Conservation (phyloP, 2,888 invertebrate species). For the Eulithis prunata region DNA sequence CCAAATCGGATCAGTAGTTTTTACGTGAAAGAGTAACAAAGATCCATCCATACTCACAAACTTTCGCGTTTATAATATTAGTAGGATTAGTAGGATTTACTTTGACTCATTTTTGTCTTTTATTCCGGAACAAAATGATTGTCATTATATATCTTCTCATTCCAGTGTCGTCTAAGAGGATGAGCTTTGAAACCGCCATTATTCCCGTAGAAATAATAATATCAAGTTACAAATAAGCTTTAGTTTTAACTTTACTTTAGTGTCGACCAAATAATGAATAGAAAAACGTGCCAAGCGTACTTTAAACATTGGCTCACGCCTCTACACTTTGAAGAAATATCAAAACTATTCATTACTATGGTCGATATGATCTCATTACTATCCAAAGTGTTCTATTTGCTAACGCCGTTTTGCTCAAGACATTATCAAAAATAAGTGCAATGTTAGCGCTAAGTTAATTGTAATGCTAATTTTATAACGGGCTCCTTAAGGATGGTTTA, state of each 20-base stretch:
- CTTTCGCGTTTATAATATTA: too few relatives aligned
- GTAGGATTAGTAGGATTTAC: too few relatives aligned
- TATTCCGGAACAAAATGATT: too few relatives aligned
- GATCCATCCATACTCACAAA: too few relatives aligned
- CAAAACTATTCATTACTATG: conserved; percentile 6
- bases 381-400: conserved; percentile 28
- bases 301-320: not conserved
- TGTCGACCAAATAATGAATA: conserved; percentile 18
- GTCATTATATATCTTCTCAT: conserved; percentile 9
- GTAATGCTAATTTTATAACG: conserved; percentile 9
- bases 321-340: not conserved
- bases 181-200: conserved; percentile 9
- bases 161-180: conserved; percentile 30
- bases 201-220: conserved; percentile 15
- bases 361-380: conserved; percentile 35
- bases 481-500: not conserved
- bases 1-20: too few relatives aligned
- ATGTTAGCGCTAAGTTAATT: conserved; percentile 30
- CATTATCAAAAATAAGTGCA: conserved; percentile 27
- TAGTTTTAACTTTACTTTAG: conserved; percentile 14
- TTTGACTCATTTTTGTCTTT: too few relatives aligned
- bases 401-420: conserved; percentile 36
- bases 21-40: too few relatives aligned
- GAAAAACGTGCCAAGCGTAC: not conserved
- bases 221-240: conserved; percentile 15